Evolutionary conservation across 2,797 vertebrate species (phyloP).

Genomic region (Falco novaeseelandiae): DNA sequence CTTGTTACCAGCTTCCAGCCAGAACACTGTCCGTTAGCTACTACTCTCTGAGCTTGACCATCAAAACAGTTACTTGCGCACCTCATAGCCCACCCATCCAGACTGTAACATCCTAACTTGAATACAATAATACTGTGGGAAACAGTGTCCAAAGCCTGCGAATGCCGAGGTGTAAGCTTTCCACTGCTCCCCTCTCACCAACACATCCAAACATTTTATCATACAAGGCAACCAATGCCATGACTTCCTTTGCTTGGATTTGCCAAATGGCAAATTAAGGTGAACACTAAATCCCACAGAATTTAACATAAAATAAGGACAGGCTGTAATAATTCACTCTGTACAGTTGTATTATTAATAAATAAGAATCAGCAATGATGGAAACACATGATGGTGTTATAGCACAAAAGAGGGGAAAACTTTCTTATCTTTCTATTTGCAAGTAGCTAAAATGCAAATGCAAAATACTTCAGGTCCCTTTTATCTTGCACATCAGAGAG

Average conservation of each 20-base stretch:
- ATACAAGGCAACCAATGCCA: neutral
- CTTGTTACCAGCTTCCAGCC: neutral
- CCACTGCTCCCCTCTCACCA: neutral
- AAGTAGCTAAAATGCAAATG: neutral
- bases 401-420: neutral
- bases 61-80: neutral
- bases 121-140: neutral
- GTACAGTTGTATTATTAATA: neutral
- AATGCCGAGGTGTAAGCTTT: neutral
- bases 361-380: neutral
- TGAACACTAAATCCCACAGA: neutral
- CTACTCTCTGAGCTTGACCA: neutral
- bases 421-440: neutral
- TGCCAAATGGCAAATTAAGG: neutral
- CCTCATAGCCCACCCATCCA: neutral
- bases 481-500: neutral
- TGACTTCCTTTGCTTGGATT: neutral
- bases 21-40: neutral
- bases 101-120: neutral
- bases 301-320: neutral
- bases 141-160: neutral
- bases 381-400: neutral
- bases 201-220: neutral
- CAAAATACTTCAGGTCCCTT: neutral
- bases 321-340: neutral